phyloP scores from a whole-genome alignment of 2,113 vertebrate species.

The Anguilla rostrata region DNA sequence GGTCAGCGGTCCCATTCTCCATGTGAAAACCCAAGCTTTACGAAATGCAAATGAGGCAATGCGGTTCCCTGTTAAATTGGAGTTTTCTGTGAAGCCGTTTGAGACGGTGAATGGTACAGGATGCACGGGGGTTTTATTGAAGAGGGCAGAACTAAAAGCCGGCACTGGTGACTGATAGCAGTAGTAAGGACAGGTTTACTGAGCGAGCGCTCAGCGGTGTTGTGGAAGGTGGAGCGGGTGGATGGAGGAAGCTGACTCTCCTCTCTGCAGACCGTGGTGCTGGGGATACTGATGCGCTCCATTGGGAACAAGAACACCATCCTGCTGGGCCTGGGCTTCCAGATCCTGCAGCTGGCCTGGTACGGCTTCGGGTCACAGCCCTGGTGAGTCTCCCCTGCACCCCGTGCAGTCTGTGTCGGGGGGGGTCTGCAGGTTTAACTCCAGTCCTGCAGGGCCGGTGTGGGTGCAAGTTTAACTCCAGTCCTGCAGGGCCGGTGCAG shows the following conservation, averaged over 20 bases:
- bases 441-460: too few species aligned
- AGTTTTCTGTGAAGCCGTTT: neutral
- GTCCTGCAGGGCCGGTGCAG: too few species aligned
- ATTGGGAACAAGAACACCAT: constrained; percentile 93
- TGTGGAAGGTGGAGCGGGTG: neutral
- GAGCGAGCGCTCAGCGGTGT: neutral
- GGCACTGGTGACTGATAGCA: neutral
- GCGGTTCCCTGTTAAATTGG: too few species aligned
- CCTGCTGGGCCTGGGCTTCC: constrained; percentile 85
- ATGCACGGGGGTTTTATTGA: neutral
- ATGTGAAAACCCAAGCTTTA: neutral
- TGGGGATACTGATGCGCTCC: constrained; percentile 87
- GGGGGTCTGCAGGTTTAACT: too few species aligned
- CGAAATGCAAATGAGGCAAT: neutral
- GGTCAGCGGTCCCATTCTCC: constrained; percentile 62
- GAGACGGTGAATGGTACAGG: neutral
- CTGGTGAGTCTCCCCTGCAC: constrained; percentile 73
- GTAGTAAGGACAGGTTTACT: neutral
- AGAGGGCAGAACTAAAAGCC: neutral
- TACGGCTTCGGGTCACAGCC: constrained; percentile 90
- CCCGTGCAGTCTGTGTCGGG: too few species aligned
- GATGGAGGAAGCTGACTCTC: neutral
- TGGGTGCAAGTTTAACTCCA: too few species aligned
- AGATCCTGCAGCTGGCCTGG: constrained; percentile 91
- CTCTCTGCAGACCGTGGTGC: constrained; percentile 77